These are phyloP conservation scores for Papilio demoleus DNA, from an alignment of 2,888 invertebrate genomes.

Conservation along the genomic window DNA sequence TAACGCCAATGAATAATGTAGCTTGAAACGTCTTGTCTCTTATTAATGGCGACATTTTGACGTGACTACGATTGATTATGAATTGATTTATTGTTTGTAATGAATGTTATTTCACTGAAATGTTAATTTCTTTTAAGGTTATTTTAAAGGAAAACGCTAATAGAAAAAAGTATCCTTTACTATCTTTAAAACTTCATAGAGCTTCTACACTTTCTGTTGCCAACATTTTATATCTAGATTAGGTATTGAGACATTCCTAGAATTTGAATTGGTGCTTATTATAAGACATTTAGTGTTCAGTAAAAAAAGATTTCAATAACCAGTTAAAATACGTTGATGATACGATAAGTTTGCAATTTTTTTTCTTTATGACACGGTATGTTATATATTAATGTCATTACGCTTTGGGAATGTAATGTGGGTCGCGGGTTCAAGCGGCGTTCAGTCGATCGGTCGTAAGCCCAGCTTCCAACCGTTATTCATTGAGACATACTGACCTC, in stretches of 20 bases:
- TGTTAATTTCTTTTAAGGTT: slow-evolving; percentile 3
- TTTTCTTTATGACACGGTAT: too few relatives aligned
- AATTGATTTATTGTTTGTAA: slow-evolving; percentile 22
- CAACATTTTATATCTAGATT: too few relatives aligned
- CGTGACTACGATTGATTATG: slow-evolving; percentile 13
- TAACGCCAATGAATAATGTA: slow-evolving; percentile 35
- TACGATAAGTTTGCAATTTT: too few relatives aligned
- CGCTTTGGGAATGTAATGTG: slow-evolving; percentile 7
- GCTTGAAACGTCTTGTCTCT: slow-evolving; percentile 23
- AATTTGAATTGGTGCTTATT: too few relatives aligned
- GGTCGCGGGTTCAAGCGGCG: slow-evolving; percentile 32
- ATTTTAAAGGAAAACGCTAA: slow-evolving; percentile 11
- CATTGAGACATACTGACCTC: slow-evolving; percentile 72
- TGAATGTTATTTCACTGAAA: not conserved
- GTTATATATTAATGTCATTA: slow-evolving; percentile 14
- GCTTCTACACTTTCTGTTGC: not conserved
- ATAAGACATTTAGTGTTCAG: too few relatives aligned
- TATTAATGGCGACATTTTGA: slow-evolving; percentile 29
- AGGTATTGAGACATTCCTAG: too few relatives aligned
- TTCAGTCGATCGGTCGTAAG: slow-evolving; percentile 46
- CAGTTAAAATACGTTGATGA: too few relatives aligned
- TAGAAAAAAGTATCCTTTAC: not conserved
- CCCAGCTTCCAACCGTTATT: slow-evolving; percentile 72
- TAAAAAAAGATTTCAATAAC: too few relatives aligned
- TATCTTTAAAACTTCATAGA: not conserved